Evolutionary conservation across 2,797 vertebrate species (phyloP).

Genomic region (Oreonectes daqikongensis): DNA sequence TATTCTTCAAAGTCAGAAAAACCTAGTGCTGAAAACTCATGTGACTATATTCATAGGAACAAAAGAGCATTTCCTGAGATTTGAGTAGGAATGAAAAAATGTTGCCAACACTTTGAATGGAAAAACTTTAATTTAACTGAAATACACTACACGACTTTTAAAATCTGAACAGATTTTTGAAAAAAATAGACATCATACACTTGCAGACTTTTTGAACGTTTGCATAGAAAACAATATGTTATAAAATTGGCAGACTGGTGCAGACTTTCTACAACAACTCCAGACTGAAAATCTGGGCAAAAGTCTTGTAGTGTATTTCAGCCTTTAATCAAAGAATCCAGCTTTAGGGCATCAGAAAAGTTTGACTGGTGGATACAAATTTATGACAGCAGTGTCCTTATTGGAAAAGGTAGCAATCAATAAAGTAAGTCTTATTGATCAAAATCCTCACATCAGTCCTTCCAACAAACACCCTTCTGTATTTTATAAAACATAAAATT

Average conservation of each 20-base stretch:
- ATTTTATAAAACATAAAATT: constrained; percentile 5
- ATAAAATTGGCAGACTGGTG: too few relatives aligned
- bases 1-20: constrained; percentile 34
- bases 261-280: too few relatives aligned
- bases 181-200: too few relatives aligned
- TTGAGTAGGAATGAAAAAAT: background rate
- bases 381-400: background rate
- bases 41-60: constrained; percentile 21
- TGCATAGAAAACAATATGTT: too few relatives aligned
- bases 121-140: too few relatives aligned
- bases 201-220: too few relatives aligned
- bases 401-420: background rate
- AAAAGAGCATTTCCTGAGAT: background rate
- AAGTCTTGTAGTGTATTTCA: too few relatives aligned
- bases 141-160: too few relatives aligned
- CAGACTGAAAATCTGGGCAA: too few relatives aligned
- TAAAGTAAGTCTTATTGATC: constrained; percentile 11
- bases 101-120: background rate
- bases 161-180: too few relatives aligned
- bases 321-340: background rate
- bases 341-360: background rate
- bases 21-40: constrained; percentile 35
- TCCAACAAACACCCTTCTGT: background rate
- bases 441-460: background rate
- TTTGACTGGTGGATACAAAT: background rate